These are phyloP conservation scores for Pristis pectinata DNA, from an alignment of 2,797 vertebrate genomes.

Conservation along the genomic window DNA sequence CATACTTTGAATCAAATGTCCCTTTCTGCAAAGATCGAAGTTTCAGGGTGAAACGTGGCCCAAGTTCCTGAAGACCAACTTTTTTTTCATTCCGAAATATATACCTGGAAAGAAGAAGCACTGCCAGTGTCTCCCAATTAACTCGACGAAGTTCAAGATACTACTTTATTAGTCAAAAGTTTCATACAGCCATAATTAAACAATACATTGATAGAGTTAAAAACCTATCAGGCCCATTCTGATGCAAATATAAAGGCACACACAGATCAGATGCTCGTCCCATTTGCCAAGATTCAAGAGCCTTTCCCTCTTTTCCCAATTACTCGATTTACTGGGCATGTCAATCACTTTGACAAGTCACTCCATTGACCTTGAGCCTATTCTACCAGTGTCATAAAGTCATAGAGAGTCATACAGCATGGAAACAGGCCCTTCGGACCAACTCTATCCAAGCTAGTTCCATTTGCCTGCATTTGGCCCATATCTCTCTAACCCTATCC, in stretches of 20 bases:
- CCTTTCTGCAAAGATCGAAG: slow-evolving; percentile 93
- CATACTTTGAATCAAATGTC: slow-evolving; percentile 95
- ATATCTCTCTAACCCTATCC: no score
- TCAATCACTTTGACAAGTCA: no score
- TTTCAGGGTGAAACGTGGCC: slow-evolving; percentile 93
- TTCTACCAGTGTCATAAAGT: no score
- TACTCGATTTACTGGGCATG: no score
- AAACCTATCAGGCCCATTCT: background rate
- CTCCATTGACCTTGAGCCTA: no score
- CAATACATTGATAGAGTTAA: background rate
- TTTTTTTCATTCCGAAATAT: slow-evolving; percentile 96
- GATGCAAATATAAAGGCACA: background rate
- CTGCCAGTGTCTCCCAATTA: background rate
- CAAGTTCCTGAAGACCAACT: slow-evolving; percentile 96
- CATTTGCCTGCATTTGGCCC: no score
- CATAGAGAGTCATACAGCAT: no score
- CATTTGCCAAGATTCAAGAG: background rate
- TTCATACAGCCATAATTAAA: background rate
- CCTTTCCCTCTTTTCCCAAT: no score
- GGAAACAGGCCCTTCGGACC: no score
- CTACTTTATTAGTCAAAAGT: background rate
- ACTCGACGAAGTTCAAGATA: background rate
- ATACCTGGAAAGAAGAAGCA: slow-evolving; percentile 63
- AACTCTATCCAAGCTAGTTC: no score
- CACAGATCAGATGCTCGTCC: background rate